phyloP scores from a whole-genome alignment of 2,113 vertebrate genomes.

The Hipposideros armiger region DNA sequence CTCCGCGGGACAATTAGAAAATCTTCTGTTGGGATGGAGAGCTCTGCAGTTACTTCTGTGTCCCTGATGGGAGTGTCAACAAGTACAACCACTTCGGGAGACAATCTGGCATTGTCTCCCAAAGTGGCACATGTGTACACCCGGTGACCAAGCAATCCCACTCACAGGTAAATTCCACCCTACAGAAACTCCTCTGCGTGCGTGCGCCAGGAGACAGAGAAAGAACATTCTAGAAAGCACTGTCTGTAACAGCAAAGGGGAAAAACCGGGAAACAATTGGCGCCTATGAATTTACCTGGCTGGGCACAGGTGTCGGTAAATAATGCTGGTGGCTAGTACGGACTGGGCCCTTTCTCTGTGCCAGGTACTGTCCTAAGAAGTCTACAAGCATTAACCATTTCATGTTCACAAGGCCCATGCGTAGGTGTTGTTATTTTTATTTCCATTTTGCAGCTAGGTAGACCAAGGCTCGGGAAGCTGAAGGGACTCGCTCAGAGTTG shows the following conservation, averaged over 20 bases:
- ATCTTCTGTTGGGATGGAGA: accelerated
- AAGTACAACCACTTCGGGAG: accelerated
- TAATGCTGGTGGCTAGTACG: not conserved
- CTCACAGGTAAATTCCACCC: not conserved
- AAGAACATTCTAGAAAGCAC: not conserved
- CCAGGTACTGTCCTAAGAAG: not conserved
- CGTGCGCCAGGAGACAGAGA: not conserved
- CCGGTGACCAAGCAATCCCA: not conserved
- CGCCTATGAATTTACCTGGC: no score
- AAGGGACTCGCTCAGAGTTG: not conserved
- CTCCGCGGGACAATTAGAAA: not conserved
- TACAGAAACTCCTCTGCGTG: not conserved
- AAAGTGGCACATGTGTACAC: accelerated
- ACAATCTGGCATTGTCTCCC: not conserved
- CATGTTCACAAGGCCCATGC: accelerated
- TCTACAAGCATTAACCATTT: accelerated
- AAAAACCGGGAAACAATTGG: not conserved
- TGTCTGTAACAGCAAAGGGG: not conserved
- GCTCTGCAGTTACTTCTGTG: accelerated
- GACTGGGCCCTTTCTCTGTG: accelerated
- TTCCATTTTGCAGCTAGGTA: not conserved
- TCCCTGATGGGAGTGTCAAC: not conserved
- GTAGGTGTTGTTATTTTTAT: accelerated
- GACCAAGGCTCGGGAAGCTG: not conserved
- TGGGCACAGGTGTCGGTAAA: accelerated